These are phyloP conservation scores for Lophius americanus DNA, from an alignment of 2,797 vertebrate genomes.

Conservation along the genomic window DNA sequence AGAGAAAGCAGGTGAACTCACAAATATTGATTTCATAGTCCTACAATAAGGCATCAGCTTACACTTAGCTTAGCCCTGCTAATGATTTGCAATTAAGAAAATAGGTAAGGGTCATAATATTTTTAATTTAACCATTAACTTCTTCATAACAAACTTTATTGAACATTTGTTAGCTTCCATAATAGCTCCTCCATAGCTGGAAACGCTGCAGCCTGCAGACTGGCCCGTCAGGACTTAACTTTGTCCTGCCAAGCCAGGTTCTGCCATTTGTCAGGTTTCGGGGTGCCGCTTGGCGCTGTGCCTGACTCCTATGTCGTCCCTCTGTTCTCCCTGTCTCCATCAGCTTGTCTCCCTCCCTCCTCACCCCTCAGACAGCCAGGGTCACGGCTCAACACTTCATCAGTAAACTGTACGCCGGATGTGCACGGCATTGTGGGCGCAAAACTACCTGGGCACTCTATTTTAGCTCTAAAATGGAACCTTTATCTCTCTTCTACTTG, in stretches of 20 bases:
- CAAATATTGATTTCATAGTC: neutral
- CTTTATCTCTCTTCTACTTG: constrained; percentile 25
- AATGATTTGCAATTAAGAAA: constrained; percentile 17
- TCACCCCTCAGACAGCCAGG: constrained; percentile 91
- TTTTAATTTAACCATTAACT: neutral
- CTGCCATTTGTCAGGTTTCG: constrained; percentile 66
- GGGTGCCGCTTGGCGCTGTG: constrained; percentile 54
- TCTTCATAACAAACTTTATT: constrained; percentile 7
- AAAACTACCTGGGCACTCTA: constrained; percentile 85
- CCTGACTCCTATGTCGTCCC: constrained; percentile 76
- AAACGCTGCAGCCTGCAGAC: constrained; percentile 48
- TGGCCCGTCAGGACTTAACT: constrained; percentile 54
- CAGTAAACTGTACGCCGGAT: constrained; percentile 72
- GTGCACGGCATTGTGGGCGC: constrained; percentile 90
- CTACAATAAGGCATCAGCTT: constrained; percentile 1
- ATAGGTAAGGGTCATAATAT: constrained; percentile 4
- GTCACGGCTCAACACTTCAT: constrained; percentile 59
- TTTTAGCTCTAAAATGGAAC: constrained; percentile 50
- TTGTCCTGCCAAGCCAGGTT: constrained; percentile 64
- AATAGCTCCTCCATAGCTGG: constrained; percentile 40
- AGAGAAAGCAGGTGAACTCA: neutral
- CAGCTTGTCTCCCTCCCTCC: constrained; percentile 90
- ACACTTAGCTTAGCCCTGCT: neutral
- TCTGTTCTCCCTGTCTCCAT: constrained; percentile 85
- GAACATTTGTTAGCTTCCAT: constrained; percentile 35